Conservation (phyloP, 1,140 invertebrate species). For the Solenopsis invicta region DNA sequence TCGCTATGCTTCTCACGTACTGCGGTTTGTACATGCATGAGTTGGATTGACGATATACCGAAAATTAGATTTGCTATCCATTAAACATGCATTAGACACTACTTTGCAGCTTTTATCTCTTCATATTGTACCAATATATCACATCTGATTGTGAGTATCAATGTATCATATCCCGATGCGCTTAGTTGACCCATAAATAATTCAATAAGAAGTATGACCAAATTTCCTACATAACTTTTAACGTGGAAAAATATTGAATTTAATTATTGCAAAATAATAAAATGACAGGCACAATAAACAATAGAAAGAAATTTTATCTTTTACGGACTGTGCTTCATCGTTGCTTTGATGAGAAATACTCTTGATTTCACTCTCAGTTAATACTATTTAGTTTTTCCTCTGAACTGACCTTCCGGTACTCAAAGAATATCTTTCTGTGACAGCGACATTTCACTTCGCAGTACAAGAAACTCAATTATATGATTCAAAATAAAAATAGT, state of each 20-base stretch:
- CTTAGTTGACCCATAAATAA: constrained; percentile 12
- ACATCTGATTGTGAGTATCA: neutral
- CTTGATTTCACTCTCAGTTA: neutral
- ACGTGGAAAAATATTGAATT: neutral
- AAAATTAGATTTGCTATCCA: constrained; percentile 35
- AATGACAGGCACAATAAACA: neutral
- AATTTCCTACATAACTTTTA: neutral
- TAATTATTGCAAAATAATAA: neutral
- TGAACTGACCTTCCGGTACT: neutral
- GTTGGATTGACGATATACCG: neutral
- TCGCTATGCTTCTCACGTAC: constrained; percentile 40
- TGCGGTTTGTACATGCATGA: neutral
- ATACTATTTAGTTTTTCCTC: neutral
- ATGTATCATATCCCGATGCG: neutral
- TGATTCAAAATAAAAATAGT: constrained; percentile 1
- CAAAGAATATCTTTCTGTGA: constrained; percentile 1
- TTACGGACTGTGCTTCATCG: neutral
- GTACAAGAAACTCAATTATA: neutral
- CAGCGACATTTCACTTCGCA: neutral
- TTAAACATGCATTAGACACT: constrained; percentile 46
- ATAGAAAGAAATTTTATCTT: neutral
- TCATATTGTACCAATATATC: neutral
- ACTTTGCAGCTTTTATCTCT: constrained; percentile 16
- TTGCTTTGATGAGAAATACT: neutral
- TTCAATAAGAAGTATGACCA: neutral